Percentiles rank a stretch among this genome's conserved stretches.
Conservation (phyloP, 2,797 vertebrate species). For the Onychomys torridus region DNA sequence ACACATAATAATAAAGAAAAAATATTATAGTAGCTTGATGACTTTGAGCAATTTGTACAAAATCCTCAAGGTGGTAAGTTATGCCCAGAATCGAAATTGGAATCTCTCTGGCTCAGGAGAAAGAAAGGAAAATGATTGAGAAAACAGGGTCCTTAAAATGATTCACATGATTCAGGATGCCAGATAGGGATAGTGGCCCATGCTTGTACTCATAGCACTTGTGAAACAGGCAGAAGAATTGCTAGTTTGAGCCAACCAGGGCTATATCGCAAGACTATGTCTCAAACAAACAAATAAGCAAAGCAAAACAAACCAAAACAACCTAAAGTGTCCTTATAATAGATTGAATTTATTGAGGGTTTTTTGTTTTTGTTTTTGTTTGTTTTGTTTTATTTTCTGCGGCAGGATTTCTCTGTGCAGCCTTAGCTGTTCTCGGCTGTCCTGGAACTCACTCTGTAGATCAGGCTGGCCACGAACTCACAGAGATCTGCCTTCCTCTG, state of each 20-base stretch:
- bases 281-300: background rate
- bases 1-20: too few relatives aligned
- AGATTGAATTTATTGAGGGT: background rate
- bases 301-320: background rate
- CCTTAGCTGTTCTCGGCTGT: background rate
- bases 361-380: background rate
- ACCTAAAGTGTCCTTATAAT: background rate
- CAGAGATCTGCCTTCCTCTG: background rate
- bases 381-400: background rate
- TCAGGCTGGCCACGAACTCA: background rate
- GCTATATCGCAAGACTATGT: background rate
- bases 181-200: background rate
- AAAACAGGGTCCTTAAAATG: slow-evolving; percentile 36
- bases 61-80: background rate
- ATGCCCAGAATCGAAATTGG: background rate
- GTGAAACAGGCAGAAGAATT: background rate
- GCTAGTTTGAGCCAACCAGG: background rate
- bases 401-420: background rate
- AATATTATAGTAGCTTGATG: background rate
- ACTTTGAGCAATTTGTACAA: slow-evolving; percentile 47
- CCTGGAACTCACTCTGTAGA: background rate
- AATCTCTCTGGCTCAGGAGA: background rate
- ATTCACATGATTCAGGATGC: slow-evolving; percentile 46
- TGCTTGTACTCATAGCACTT: background rate
- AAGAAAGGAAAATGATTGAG: background rate